Evolutionary conservation across 2,113 vertebrate genomes (phyloP).

Genomic region (Stigmatopora nigra): DNA sequence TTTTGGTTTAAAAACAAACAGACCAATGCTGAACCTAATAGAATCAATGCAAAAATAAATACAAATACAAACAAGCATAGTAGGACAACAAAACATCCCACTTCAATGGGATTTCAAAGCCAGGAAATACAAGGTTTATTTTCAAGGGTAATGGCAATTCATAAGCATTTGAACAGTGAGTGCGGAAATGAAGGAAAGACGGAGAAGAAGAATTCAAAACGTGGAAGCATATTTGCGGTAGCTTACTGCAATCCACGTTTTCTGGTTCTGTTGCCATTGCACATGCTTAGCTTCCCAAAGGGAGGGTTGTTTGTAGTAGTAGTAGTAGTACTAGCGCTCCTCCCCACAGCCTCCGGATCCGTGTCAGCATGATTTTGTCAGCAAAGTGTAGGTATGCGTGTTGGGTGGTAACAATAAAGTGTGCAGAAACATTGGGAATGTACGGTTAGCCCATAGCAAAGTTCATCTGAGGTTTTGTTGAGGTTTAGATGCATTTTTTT

Average conservation of each 20-base stretch:
- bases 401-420: slow-evolving; percentile 2
- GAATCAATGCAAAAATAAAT: background rate
- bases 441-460: slow-evolving; percentile 37
- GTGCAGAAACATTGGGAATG: slow-evolving; percentile 18
- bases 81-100: background rate
- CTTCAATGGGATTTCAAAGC: background rate
- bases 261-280: slow-evolving; percentile 26
- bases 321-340: slow-evolving; percentile 18
- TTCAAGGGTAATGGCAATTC: slow-evolving; percentile 12
- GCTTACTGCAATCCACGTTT: slow-evolving; percentile 1
- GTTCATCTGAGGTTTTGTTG: slow-evolving; percentile 57
- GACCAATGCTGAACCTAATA: background rate
- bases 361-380: slow-evolving; percentile 47
- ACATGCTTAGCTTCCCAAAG: slow-evolving; percentile 23
- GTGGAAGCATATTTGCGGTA: slow-evolving; percentile 35
- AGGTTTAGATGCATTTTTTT: too few relatives aligned
- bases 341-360: slow-evolving; percentile 35
- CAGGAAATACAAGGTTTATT: background rate
- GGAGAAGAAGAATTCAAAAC: slow-evolving; percentile 23
- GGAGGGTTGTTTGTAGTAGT: slow-evolving; percentile 23
- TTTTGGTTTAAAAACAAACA: background rate
- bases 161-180: slow-evolving; percentile 52
- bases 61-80: background rate
- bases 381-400: background rate
- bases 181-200: slow-evolving; percentile 18